Evolutionary conservation across 2,113 vertebrate genomes (phyloP).

Genomic region (Xerus inauris): DNA sequence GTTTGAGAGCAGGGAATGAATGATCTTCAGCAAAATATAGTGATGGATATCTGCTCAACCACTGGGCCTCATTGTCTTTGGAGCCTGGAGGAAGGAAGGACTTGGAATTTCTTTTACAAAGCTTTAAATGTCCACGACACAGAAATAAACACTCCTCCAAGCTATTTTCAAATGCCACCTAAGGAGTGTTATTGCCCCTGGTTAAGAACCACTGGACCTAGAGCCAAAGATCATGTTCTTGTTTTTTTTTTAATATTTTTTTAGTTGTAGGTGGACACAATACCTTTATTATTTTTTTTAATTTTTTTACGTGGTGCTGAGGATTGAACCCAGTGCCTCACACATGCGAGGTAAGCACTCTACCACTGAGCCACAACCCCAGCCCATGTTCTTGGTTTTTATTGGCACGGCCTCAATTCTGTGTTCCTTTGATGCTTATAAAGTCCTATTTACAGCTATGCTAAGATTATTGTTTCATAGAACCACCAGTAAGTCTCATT

Average conservation of each 20-base stretch:
- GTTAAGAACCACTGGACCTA: neutral
- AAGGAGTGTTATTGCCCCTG: neutral
- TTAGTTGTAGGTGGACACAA: no score
- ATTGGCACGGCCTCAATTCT: neutral
- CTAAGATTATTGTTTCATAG: neutral
- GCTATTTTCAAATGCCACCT: neutral
- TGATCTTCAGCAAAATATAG: neutral
- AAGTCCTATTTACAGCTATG: neutral
- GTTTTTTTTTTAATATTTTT: neutral
- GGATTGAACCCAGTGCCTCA: no score
- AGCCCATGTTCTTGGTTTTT: neutral
- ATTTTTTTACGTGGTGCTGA: no score
- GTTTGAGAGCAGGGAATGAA: neutral
- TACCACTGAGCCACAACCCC: no score
- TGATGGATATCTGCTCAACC: neutral
- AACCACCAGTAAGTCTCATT: neutral
- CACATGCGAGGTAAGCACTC: no score
- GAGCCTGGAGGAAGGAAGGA: neutral
- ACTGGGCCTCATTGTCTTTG: neutral
- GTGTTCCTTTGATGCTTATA: neutral
- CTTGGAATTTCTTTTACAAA: neutral
- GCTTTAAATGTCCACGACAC: neutral
- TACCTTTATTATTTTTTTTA: neutral
- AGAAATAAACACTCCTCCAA: neutral
- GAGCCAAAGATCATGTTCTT: conserved; percentile 4